These are phyloP conservation scores for Hesperia comma DNA, from an alignment of 2,888 invertebrate species.

Conservation along the genomic window DNA sequence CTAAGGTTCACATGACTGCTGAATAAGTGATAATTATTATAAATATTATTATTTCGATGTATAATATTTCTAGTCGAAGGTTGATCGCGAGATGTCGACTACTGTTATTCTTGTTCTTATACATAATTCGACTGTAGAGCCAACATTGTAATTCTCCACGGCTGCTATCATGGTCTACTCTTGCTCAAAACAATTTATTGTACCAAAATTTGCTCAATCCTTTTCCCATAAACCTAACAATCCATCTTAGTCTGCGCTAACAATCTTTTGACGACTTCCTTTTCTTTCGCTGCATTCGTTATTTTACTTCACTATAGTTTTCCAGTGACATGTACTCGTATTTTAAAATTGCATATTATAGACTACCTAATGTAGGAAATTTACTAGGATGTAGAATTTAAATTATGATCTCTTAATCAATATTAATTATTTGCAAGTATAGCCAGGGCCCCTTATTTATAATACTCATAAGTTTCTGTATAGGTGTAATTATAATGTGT, in stretches of 20 bases:
- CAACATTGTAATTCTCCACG: conserved; percentile 64
- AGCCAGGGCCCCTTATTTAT: conserved; percentile 77
- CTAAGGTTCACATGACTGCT: conserved; percentile 81
- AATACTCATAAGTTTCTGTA: conserved; percentile 82
- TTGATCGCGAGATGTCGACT: conserved; percentile 71
- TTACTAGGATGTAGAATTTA: conserved; percentile 75
- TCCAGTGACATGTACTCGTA: conserved; percentile 77
- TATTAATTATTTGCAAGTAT: conserved; percentile 81
- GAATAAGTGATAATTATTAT: conserved; percentile 77
- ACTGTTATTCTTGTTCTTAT: conserved; percentile 57
- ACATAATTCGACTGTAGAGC: conserved; percentile 53
- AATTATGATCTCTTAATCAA: conserved; percentile 84
- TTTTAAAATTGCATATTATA: conserved; percentile 74
- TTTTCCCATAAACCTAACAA: conserved; percentile 51
- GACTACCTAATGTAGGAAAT: conserved; percentile 74
- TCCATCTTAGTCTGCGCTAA: conserved; percentile 30
- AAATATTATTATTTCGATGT: conserved; percentile 61
- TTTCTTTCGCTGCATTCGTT: conserved; percentile 56
- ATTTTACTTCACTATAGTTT: conserved; percentile 57
- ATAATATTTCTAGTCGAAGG: conserved; percentile 81
- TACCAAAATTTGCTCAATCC: conserved; percentile 81
- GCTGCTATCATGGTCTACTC: conserved; percentile 71
- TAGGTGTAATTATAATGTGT: conserved; percentile 60
- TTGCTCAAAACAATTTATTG: conserved; percentile 78
- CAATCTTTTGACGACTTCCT: conserved; percentile 37